Conservation (phyloP, 2,113 vertebrate genomes). For the Beaufortia kweichowensis region DNA sequence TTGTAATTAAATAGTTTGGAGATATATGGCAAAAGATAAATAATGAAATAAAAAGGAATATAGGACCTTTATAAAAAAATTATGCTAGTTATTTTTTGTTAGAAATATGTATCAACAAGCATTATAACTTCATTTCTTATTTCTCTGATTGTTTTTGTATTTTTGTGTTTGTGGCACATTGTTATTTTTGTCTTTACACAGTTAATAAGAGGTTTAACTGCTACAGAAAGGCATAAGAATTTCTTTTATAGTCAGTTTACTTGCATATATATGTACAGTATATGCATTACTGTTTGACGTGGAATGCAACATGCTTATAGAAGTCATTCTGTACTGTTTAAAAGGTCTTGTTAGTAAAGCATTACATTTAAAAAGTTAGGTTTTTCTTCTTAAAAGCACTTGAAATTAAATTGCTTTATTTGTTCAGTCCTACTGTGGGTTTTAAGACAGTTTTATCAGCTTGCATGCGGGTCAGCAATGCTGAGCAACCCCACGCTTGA, state of each 20-base stretch:
- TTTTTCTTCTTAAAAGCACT: conserved; percentile 8
- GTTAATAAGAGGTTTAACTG: conserved; percentile 30
- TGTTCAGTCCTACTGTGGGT: conserved; percentile 2
- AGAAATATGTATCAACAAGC: not conserved
- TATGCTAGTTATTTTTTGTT: not conserved
- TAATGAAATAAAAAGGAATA: not conserved
- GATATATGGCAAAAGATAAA: not conserved
- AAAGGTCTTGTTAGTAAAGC: not conserved
- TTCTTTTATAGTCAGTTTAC: not conserved
- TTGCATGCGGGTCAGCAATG: conserved; percentile 63
- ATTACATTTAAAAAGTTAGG: not conserved
- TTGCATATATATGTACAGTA: not conserved
- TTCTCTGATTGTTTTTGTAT: conserved; percentile 9
- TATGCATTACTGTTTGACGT: conserved; percentile 13
- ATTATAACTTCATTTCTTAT: not conserved
- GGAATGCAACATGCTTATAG: not conserved
- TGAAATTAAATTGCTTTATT: conserved; percentile 11
- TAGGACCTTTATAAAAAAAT: not conserved
- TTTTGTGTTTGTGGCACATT: conserved; percentile 4
- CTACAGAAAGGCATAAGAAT: not conserved
- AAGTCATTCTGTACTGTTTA: conserved; percentile 6
- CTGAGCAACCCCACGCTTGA: conserved; percentile 43
- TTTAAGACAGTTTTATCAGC: conserved; percentile 36
- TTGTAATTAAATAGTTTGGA: not conserved
- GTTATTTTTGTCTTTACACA: conserved; percentile 19